Evolutionary conservation across 37 sponge, comb jelly and placozoan genomes (phyloP), one percentile per base, ranked within the genome.

Genomic region (Theonella swinhoei): DNA sequence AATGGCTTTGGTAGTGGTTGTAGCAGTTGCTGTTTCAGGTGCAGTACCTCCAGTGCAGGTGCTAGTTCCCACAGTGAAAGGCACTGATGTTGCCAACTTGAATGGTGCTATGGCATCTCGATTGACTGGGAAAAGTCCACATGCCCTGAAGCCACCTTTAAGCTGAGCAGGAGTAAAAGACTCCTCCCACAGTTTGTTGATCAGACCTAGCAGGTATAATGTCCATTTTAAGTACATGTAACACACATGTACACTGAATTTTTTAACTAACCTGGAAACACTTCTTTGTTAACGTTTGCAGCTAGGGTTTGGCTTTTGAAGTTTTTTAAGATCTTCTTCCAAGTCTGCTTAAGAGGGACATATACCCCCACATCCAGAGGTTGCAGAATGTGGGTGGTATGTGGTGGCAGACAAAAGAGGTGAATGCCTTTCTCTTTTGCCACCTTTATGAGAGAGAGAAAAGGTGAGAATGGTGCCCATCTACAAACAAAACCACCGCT

Each of bases 381-480:
- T 35, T 86, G 83, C 86, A n/a, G n/a, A n/a, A n/a, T n/a, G n/a
- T n/a, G n/a, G n/a, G n/a, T n/a, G n/a, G n/a, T n/a, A n/a, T n/a
- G 86, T 30, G 91, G 82, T 30, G 91, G 91, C 23, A 91, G 54
- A 58, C 87, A 91, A 4, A 91, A 28, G 0, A 86, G 30, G 30
- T 91, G 90, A n/a, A 85, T 36, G 39, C 77, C 71, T 39, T 36
- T 58, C 9, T 3, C 39, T 26, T 71, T 59, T 32, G 90, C 90
- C 36, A 39, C 14, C 26, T 80, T 34, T 19, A 80, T 66, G 39
- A 85, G n/a, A 19, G 64, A 17, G 0, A 85, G 32, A 37, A 78
- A n/a, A 86, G 28, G 42, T 91, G 83, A 2, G 83, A 86, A 42
- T 85, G 83, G 38, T 91, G 87, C 29, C 87, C 91, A 91, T 91